Base-by-base conservation (phyloP, 2,888 invertebrate genomes). In the Agrochola lota region DNA sequence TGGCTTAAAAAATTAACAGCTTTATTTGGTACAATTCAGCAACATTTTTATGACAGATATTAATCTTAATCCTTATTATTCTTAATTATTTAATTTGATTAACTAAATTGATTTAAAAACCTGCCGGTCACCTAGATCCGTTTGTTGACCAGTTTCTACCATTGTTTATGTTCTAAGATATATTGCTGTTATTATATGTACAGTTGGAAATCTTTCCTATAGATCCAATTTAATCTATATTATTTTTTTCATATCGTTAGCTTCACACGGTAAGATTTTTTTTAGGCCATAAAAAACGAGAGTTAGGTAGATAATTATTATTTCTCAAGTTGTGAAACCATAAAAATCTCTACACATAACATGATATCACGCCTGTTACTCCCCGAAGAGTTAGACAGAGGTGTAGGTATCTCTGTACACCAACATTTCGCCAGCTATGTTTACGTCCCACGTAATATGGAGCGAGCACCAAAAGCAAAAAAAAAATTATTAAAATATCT, bases 31-130 rank as follows among this genome's bases (percentile, higher is more conserved):
- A 57, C 43, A 46, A 64, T 80, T 80, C n/a, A 30, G 40, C 40
- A 70, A 71, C 63, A 71, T 69, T 78, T 83, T 75, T 83, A 84
- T 71, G 71, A 52, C 49, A 60, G 71, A 23, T 62, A 83, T 79
- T 71, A 60, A 78, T 81, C 73, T 78, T 60, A 77, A 72, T 82
- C 68, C 52, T 59, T 68, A 68, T 71, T 81, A 15, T 76, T 73
- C 55, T 73, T 52, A 83, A 81, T 78, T 17, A 67, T 73, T 78
- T 66, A 70, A 82, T 73, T 73, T 59, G 40, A 70, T 70, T 35
- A 62, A 71, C 43, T 70, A 71, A 80, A 71, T 67, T 57, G 60
- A 82, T 80, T 77, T 64, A 63, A 64, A 80, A 75, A 75, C 57
- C 1, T 35, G 71, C n/a, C 57, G 49, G 9, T 63, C 12, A 71